Evolutionary conservation across 2,113 vertebrate species (phyloP).

Genomic region (Podocnemis expansa): DNA sequence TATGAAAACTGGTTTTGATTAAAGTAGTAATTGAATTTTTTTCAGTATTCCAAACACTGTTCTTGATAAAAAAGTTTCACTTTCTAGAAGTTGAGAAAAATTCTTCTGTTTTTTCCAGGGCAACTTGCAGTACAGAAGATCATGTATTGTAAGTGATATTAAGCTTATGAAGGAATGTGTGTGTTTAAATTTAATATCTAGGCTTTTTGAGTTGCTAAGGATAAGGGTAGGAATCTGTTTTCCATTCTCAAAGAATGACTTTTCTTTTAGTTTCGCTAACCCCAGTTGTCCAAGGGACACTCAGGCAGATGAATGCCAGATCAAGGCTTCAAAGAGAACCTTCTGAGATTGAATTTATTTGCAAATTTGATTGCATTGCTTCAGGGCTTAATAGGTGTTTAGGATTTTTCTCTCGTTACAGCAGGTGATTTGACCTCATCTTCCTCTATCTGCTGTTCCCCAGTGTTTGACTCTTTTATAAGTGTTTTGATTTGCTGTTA

Average conservation of each 20-base stretch:
- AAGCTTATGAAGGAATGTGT: neutral
- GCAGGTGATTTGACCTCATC: too few species aligned
- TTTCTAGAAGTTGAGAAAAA: neutral
- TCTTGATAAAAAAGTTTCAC: neutral
- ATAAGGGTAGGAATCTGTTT: neutral
- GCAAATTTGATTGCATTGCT: too few species aligned
- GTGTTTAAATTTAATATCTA: neutral
- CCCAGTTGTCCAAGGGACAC: rapidly evolving
- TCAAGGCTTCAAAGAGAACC: too few species aligned
- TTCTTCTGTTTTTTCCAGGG: neutral
- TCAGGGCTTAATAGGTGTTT: too few species aligned
- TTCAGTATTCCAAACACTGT: neutral
- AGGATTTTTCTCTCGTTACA: too few species aligned
- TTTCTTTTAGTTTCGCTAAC: neutral
- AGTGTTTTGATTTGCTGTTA: too few species aligned
- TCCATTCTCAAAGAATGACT: rapidly evolving
- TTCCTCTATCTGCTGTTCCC: too few species aligned
- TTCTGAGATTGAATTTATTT: too few species aligned
- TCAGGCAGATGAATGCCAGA: too few species aligned
- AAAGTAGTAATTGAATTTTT: neutral
- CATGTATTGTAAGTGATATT: neutral
- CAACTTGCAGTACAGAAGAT: neutral
- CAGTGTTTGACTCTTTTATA: too few species aligned
- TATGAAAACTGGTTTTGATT: neutral
- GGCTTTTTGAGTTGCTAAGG: neutral